Conservation (phyloP, 2,888 invertebrate species). For the Omphaloscelis lunosa region DNA sequence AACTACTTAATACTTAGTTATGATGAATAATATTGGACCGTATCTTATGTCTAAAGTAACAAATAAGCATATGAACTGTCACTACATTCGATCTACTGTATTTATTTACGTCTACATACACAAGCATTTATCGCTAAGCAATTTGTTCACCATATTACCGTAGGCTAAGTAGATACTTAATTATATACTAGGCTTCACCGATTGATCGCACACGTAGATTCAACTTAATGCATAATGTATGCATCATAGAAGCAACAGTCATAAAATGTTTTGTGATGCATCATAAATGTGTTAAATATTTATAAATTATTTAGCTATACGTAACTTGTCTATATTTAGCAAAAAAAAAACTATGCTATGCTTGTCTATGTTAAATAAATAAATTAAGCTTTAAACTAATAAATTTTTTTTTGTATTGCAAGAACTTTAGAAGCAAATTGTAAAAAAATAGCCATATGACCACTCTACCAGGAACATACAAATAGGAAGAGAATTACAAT, state of each 20-base stretch:
- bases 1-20: background rate
- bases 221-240: conserved; percentile 22
- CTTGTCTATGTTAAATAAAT: too few relatives aligned
- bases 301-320: background rate
- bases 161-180: conserved; percentile 20
- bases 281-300: conserved; percentile 15
- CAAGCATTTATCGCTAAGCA: conserved; percentile 24
- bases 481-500: background rate
- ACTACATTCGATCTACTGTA: background rate
- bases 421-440: conserved; percentile 8
- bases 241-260: conserved; percentile 1
- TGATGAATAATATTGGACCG: background rate
- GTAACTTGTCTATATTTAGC: conserved; percentile 6
- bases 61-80: background rate
- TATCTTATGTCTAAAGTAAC: background rate
- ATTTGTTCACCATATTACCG: conserved; percentile 31
- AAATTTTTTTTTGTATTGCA: background rate
- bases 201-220: conserved; percentile 10
- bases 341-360: too few relatives aligned
- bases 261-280: conserved; percentile 33
- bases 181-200: background rate
- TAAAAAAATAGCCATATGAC: background rate
- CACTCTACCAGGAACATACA: too few relatives aligned
- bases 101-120: conserved; percentile 9
- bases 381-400: conserved; percentile 18